Evolutionary conservation across 2,888 invertebrate species (phyloP), one percentile per base, ranked within the genome.

Genomic region (Eilema griseolum): DNA sequence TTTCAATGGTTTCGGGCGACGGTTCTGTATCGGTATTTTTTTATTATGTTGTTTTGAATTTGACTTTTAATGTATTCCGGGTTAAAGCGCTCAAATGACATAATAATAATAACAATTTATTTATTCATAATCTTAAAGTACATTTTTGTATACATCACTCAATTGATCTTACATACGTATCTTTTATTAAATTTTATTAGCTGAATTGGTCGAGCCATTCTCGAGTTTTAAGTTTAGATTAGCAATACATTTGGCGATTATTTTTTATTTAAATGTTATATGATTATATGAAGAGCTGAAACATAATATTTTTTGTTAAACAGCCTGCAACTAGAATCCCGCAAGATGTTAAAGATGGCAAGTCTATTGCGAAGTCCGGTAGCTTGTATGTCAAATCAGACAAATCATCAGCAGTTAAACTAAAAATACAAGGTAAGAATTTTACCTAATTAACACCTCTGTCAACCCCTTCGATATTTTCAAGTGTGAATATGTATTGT

Each of bases 291-390:
- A 20, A 4, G 1, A 46, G 7, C 16, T 20, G 20, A 20, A 20
- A 46, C 20, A 46, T 20, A 20, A 41, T 0, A 20, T 24, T 60
- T 28, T 41, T 69, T 72, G 69, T 73, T 71, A 75, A 75, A 72
- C 77, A 95, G 95, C 96, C 96, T 3, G 86, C 90, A 16, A 89
- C 88, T 10, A 92, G 96, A 73, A 87, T 96, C 23, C 93, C 95
- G 0, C 95, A 96, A 83, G 96, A 96, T 69, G 88, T 95, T 5
- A 89, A 95, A 20, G 96, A 96, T 81, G 96, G 96, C 10, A 95
- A 94, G 66, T 95, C 96, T 0, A 90, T 95, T 57, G 91, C 89
- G 0, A 96, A 96, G 80, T 96, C 96, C 0, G 96, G 96, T 68
- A 96, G 97, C 84, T 95, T 96, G 79, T 96, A 96, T 75, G 94